Evolutionary conservation across 2,888 invertebrate genomes (phyloP).

Genomic region (Drosophila prolongata): DNA sequence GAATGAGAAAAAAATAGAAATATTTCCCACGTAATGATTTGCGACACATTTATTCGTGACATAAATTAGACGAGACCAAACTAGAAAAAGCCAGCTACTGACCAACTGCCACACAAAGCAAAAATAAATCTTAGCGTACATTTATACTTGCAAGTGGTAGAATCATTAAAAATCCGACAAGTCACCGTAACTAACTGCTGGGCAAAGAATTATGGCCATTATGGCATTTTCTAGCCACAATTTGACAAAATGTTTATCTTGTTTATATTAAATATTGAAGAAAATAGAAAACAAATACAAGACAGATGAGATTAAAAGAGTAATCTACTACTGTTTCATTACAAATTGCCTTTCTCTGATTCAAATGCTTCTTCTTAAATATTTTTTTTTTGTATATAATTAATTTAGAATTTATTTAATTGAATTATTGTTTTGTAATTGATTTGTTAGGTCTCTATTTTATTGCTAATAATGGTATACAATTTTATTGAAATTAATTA

Average conservation of each 20-base stretch:
- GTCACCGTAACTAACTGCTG: conserved; percentile 13
- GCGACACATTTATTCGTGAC: conserved; percentile 77
- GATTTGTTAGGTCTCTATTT: too few relatives aligned
- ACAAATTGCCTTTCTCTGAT: neutral
- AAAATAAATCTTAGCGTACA: conserved; percentile 19
- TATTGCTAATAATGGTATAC: too few relatives aligned
- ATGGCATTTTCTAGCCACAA: conserved; percentile 4
- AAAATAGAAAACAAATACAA: neutral
- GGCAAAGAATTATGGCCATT: neutral
- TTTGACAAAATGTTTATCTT: neutral
- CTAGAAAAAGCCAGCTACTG: conserved; percentile 29
- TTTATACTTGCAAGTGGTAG: conserved; percentile 8
- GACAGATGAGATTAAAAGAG: neutral
- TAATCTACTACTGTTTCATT: neutral
- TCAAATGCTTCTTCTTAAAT: neutral
- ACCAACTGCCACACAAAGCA: conserved; percentile 32
- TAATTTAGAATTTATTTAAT: too few relatives aligned
- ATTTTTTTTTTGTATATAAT: neutral
- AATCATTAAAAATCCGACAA: conserved; percentile 29
- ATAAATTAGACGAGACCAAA: conserved; percentile 64
- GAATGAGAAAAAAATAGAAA: conserved; percentile 53
- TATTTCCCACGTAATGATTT: conserved; percentile 77
- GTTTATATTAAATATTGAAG: neutral
- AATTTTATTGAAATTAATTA: too few relatives aligned
- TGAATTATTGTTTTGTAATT: neutral